Conservation (phyloP, 1,140 invertebrate species). For the Pseudoatta argentina region DNA sequence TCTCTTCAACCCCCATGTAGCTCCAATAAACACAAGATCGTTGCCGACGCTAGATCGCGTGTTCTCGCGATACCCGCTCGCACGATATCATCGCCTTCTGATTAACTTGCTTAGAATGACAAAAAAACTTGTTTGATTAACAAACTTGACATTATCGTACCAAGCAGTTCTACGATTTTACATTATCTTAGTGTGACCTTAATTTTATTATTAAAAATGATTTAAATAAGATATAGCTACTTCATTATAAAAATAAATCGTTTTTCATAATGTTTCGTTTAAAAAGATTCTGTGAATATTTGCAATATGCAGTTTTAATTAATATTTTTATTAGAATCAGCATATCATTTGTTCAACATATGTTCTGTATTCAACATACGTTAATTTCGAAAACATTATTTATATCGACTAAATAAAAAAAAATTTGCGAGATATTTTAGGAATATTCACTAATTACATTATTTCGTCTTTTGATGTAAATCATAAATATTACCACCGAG, state of each 20-base stretch:
- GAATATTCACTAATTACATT: not conserved
- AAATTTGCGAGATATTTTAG: not conserved
- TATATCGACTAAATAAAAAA: not conserved
- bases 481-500: not conserved
- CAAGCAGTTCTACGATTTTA: not conserved
- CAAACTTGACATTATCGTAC: not conserved
- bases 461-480: not conserved
- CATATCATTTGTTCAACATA: not conserved
- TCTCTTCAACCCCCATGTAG: not conserved
- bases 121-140: conserved; percentile 30
- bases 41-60: conserved; percentile 3
- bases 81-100: not conserved
- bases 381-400: conserved; percentile 1
- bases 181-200: not conserved
- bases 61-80: not conserved
- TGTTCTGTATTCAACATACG: not conserved
- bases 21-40: conserved; percentile 7
- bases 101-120: not conserved
- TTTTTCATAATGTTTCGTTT: not conserved
- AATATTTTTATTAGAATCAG: not conserved
- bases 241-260: not conserved
- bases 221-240: not conserved
- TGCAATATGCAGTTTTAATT: not conserved
- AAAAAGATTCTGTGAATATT: not conserved
- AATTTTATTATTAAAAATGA: not conserved